Conservation (phyloP, 1,140 invertebrate genomes). For the Teleopsis dalmanni region DNA sequence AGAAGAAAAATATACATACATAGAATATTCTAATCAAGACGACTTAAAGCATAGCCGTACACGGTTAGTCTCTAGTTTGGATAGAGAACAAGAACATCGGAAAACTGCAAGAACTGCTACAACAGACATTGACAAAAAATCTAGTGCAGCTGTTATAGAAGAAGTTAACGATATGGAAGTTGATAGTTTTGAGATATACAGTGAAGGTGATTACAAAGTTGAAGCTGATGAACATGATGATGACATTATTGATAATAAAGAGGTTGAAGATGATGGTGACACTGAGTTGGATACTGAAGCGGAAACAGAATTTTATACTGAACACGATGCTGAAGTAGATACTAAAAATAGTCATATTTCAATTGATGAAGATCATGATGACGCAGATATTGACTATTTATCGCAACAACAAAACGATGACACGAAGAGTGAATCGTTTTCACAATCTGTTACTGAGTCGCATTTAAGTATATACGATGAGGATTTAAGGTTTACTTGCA, state of each 20-base stretch:
- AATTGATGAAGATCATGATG: background rate
- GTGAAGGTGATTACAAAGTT: slow-evolving; percentile 1
- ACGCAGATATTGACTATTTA: background rate
- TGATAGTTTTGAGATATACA: slow-evolving; percentile 4
- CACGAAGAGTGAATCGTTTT: too few species aligned
- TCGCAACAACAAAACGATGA: too few species aligned
- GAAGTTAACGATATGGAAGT: too few species aligned
- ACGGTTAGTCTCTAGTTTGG: too few species aligned
- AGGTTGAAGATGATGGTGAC: background rate
- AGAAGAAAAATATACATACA: too few species aligned
- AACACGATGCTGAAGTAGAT: background rate
- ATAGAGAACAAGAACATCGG: slow-evolving; percentile 12
- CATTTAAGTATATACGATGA: too few species aligned
- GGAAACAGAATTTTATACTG: background rate
- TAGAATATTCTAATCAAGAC: too few species aligned
- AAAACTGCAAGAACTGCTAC: background rate
- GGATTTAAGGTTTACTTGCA: too few species aligned
- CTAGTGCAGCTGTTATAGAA: slow-evolving; percentile 4
- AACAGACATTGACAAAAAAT: slow-evolving; percentile 8
- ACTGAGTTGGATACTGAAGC: background rate
- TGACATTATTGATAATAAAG: background rate
- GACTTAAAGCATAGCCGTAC: too few species aligned
- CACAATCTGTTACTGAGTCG: too few species aligned
- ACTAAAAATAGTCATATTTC: background rate
- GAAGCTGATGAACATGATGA: slow-evolving; percentile 4